These are phyloP conservation scores for Marisa cornuarietis DNA, from an alignment of 1,140 invertebrate genomes.

Conservation along the genomic window DNA sequence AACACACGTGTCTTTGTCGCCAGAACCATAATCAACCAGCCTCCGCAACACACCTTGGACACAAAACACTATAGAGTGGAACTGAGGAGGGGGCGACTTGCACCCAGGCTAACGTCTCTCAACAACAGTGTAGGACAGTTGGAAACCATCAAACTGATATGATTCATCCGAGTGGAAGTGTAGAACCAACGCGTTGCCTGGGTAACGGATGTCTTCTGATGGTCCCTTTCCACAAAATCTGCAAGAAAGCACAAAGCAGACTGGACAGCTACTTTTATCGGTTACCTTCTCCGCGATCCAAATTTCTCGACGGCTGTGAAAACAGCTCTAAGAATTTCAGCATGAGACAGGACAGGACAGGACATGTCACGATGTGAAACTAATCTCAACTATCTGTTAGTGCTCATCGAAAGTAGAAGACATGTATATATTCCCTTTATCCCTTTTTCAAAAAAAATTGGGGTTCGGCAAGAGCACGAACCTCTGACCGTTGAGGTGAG, in stretches of 20 bases:
- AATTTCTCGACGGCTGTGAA: not conserved
- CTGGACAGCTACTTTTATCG: not conserved
- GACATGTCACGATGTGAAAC: too few relatives aligned
- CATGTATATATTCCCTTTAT: too few relatives aligned
- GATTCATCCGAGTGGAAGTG: conserved; percentile 27
- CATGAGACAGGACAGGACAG: not conserved
- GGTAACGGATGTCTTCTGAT: conserved; percentile 3
- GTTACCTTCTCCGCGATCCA: not conserved
- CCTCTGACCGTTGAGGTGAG: conserved; percentile 33
- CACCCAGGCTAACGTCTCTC: too few relatives aligned
- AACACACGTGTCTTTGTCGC: not conserved
- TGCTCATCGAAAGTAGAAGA: too few relatives aligned
- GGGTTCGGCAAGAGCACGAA: not conserved
- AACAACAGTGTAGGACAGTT: conserved; percentile 4
- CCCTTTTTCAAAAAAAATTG: too few relatives aligned
- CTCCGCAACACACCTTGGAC: not conserved
- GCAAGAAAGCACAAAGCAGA: not conserved
- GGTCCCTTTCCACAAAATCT: conserved; percentile 27
- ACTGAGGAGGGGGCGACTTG: too few relatives aligned
- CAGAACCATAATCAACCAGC: not conserved
- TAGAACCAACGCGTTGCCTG: conserved; percentile 14
- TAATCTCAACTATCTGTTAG: too few relatives aligned
- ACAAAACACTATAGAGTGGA: too few relatives aligned
- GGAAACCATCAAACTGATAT: conserved; percentile 22
- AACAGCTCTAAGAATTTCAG: not conserved